These are phyloP conservation scores for Xestoiulus laeticollis DNA, from an alignment of 2,888 invertebrate genomes.

Conservation along the genomic window DNA sequence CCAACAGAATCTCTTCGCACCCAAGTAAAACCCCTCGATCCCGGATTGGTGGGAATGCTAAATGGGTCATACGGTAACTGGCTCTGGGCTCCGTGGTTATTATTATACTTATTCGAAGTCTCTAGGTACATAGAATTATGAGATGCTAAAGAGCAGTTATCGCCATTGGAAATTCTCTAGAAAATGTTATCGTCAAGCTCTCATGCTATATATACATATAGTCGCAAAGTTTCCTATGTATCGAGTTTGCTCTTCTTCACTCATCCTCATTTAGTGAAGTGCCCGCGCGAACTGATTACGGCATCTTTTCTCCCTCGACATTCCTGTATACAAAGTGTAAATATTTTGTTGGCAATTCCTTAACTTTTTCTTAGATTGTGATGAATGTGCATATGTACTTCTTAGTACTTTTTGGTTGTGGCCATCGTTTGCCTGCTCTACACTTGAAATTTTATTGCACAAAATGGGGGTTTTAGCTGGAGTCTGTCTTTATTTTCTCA, in stretches of 20 bases:
- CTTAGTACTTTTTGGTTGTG: background rate
- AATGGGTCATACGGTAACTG: background rate
- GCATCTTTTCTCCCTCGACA: slow-evolving; percentile 9
- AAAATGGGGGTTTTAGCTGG: background rate
- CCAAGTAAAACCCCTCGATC: slow-evolving; percentile 47
- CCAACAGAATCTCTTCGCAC: slow-evolving; percentile 56
- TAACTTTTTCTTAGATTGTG: slow-evolving; percentile 15
- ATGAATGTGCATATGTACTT: slow-evolving; percentile 3
- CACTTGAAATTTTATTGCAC: background rate
- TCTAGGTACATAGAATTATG: background rate
- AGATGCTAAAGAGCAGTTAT: background rate
- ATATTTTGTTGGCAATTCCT: slow-evolving; percentile 18
- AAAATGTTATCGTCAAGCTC: background rate
- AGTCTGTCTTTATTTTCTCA: background rate
- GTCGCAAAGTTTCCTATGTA: background rate
- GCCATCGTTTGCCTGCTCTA: background rate
- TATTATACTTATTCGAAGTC: slow-evolving; percentile 12
- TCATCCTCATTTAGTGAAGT: slow-evolving; percentile 19
- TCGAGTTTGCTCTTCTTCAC: background rate
- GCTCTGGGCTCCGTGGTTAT: background rate
- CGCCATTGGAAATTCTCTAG: background rate
- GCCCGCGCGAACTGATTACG: background rate
- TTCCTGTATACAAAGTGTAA: slow-evolving; percentile 19
- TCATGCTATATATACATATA: background rate
- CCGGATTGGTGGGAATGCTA: background rate